Percentiles rank a stretch among this genome's conserved stretches.
phyloP scores from a whole-genome alignment of 2,797 vertebrate species.

The Melanotaenia nigrans region DNA sequence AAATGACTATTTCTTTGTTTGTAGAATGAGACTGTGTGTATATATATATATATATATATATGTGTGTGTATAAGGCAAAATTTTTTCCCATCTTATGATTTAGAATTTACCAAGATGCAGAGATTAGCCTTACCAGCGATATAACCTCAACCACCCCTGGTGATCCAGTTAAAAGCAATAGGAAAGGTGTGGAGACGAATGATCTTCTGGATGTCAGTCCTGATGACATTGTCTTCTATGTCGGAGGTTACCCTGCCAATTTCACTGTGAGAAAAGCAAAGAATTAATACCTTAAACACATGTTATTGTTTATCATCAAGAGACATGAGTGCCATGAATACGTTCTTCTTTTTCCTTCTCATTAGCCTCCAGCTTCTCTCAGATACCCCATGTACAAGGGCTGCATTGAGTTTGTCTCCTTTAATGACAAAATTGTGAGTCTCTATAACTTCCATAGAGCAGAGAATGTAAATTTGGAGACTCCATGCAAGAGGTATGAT shows the following conservation, averaged over 20 bases:
- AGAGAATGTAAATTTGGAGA: constrained; percentile 55
- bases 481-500: constrained; percentile 81
- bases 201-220: constrained; percentile 79
- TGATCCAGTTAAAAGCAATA: rapidly evolving
- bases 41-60: no score
- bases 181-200: constrained; percentile 13
- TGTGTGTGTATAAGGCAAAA: no score
- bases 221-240: constrained; percentile 80
- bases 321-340: constrained; percentile 4
- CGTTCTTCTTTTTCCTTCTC: constrained; percentile 28
- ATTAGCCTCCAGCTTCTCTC: constrained; percentile 87
- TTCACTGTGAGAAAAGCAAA: constrained; percentile 77
- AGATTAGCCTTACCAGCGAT: constrained; percentile 64
- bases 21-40: background rate
- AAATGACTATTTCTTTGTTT: background rate
- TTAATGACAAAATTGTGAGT: constrained; percentile 89
- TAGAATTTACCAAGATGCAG: constrained; percentile 83
- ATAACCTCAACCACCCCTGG: constrained; percentile 10
- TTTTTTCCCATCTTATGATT: background rate
- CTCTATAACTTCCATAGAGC: constrained; percentile 91
- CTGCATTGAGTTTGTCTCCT: constrained; percentile 90
- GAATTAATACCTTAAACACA: background rate
- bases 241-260: constrained; percentile 81
- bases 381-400: constrained; percentile 86
- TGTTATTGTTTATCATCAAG: background rate